phyloP scores from a whole-genome alignment of 2,888 invertebrate species.

The Lasioglossum pauxillum region DNA sequence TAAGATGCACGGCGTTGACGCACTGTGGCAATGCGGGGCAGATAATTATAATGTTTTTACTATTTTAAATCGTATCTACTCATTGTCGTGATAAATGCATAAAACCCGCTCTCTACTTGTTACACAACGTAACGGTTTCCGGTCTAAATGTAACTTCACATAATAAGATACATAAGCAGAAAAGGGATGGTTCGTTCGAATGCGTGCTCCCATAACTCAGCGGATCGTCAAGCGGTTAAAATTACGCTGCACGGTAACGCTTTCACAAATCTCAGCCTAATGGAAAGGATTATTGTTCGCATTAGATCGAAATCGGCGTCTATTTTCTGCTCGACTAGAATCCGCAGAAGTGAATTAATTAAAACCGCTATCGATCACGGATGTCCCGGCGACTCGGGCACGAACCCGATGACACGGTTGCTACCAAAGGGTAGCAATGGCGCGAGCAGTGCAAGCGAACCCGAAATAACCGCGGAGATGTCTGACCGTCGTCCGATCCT shows the following conservation, averaged over 20 bases:
- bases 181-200: background rate
- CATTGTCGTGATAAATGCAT: no score
- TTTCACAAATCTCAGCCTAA: background rate
- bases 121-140: background rate
- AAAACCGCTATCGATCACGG: slow-evolving; percentile 27
- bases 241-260: background rate
- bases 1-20: no score
- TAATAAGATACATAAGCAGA: background rate
- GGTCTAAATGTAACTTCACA: background rate
- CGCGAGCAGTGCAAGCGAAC: slow-evolving; percentile 29
- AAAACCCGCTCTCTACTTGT: background rate
- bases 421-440: slow-evolving; percentile 34
- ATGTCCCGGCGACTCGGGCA: slow-evolving; percentile 1
- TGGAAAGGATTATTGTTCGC: background rate
- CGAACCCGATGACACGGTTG: slow-evolving; percentile 15
- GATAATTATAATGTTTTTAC: no score
- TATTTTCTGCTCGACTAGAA: slow-evolving; percentile 10
- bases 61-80: no score
- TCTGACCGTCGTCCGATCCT: slow-evolving; percentile 29
- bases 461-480: slow-evolving; percentile 55
- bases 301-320: background rate
- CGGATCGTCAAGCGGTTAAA: background rate
- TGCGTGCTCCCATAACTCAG: background rate
- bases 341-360: slow-evolving; percentile 6
- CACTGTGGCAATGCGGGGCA: no score